Evolutionary conservation across 2,113 vertebrate species (phyloP), one percentile per base, ranked within the genome.

Genomic region (Dryoscopus gambensis): DNA sequence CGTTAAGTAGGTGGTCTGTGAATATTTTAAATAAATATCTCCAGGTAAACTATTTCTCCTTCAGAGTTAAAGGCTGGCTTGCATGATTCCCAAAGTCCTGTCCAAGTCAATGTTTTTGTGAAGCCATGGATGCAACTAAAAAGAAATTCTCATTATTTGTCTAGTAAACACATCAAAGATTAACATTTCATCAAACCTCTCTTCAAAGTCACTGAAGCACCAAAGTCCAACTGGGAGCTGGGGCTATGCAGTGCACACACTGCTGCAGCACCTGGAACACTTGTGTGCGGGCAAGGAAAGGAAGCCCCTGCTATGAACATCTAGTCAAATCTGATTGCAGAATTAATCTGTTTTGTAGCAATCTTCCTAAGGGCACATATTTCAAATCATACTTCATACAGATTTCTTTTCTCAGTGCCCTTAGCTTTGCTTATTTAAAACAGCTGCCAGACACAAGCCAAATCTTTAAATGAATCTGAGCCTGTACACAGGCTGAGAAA

Each of bases 21-120:
- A 90, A 70, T 30, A 85, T 14, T 56, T 23, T 68, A 84, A 93
- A 55, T 50, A 84, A 67, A 11, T 50, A 42, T 23, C 23, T 52
- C 22, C 53, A 75, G 4, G 13, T 47, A 63, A 53, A 87, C 7
- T 49, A 24, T 13, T 79, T 68, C 18, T 79, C 11, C 17, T 71
- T 67, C 37, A 75, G 52, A 60, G 23, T 6, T 82, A 47, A 79
- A 85, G 9, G 7, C 13, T 75, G 18, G 17, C 24, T 73, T 46
- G 68, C 28, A 33, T 5, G 2, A 86, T 68, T 10, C 23, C 30
- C 0, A 0, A 82, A 64, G 11, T 73, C 14, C 27, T 10, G 4
- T 39, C 33, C 50, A 62, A 57, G 21, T 28, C 49, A 71, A 46
- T 0, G 3, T 10, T 64, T 92, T 49, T 25, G 27, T 44, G 24